Evolutionary conservation across 2,797 vertebrate genomes (phyloP).

Genomic region (Sebastes trivittatus): DNA sequence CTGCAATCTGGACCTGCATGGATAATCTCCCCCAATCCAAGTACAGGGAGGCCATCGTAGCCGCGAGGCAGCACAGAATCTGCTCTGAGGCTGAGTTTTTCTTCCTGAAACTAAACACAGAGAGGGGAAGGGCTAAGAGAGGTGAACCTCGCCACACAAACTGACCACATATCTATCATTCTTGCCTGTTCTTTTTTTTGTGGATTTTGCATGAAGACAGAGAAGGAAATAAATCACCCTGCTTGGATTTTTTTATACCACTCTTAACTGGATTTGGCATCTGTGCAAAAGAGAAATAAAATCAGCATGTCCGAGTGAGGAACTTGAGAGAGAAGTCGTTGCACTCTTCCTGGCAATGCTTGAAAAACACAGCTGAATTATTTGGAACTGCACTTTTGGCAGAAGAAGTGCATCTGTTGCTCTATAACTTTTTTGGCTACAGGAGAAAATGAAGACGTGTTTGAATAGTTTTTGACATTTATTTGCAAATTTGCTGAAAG

Average conservation of each 20-base stretch:
- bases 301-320: conserved; percentile 29
- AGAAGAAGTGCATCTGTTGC: conserved; percentile 31
- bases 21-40: conserved; percentile 72
- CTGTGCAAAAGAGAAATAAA: conserved; percentile 2
- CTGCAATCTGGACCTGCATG: conserved; percentile 68
- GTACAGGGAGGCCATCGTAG: neutral
- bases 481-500: neutral
- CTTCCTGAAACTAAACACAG: neutral
- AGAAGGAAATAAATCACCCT: neutral
- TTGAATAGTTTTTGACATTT: neutral
- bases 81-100: conserved; percentile 19
- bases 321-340: conserved; percentile 41
- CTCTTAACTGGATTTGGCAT: conserved; percentile 12
- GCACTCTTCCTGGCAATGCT: neutral
- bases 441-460: neutral
- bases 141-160: conserved; percentile 4
- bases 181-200: conserved; percentile 2
- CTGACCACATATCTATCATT: neutral
- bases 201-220: conserved; percentile 12
- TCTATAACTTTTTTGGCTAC: neutral
- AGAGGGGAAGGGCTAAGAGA: conserved; percentile 23
- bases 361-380: conserved; percentile 10
- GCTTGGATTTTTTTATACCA: neutral
- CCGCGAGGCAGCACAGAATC: conserved; percentile 7
- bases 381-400: neutral